Evolutionary conservation across 1,140 invertebrate species (phyloP).

Genomic region (Gonatopus flavifemur): DNA sequence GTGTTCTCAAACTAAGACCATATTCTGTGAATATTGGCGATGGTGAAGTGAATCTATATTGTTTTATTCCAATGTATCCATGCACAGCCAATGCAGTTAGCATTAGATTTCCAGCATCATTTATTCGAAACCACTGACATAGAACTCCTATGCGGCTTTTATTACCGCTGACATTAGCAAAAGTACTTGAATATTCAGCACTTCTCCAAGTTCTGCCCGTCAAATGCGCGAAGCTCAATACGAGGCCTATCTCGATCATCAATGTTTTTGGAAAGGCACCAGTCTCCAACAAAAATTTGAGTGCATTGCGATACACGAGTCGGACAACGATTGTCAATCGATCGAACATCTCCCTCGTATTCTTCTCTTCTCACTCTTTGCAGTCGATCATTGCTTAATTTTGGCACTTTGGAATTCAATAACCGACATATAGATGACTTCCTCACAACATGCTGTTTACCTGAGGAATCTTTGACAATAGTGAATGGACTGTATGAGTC

Average conservation of each 20-base stretch:
- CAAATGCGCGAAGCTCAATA: conserved; percentile 1
- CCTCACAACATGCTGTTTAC: conserved; percentile 2
- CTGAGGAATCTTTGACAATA: conserved; percentile 1
- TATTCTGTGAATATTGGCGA: background rate
- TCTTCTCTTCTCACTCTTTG: conserved; percentile 6
- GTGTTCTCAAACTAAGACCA: background rate
- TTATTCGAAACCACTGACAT: conserved; percentile 6
- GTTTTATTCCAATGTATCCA: conserved; percentile 5
- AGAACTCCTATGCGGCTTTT: conserved; percentile 3
- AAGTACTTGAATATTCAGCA: conserved; percentile 5
- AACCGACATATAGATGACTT: conserved; percentile 11
- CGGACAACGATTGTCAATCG: background rate
- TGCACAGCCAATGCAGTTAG: background rate
- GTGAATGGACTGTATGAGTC: background rate
- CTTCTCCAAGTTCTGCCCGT: conserved; percentile 3
- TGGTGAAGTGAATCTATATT: conserved; percentile 5
- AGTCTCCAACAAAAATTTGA: conserved; percentile 1
- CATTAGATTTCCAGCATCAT: background rate
- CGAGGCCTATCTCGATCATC: background rate
- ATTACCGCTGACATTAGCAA: background rate
- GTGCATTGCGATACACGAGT: background rate
- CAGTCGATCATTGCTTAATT: conserved; percentile 5
- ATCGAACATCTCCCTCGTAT: background rate
- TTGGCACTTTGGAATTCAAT: background rate
- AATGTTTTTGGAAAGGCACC: conserved; percentile 4